Evolutionary conservation across 2,113 vertebrate genomes (phyloP).

Genomic region (Aegithalos caudatus): DNA sequence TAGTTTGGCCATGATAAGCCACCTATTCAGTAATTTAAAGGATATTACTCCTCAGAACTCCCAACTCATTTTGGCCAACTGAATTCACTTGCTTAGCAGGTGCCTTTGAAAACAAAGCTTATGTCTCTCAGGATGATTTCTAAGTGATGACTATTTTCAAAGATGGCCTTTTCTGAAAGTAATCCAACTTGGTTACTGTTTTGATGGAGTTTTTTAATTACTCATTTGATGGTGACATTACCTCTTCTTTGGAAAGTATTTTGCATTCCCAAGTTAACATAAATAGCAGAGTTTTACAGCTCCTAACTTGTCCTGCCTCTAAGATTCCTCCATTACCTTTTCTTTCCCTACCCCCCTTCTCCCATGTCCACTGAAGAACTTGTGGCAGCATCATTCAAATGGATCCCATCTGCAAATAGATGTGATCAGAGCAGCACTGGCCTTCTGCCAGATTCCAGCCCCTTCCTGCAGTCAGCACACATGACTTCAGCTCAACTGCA

Average conservation of each 20-base stretch:
- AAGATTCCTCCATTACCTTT: not conserved
- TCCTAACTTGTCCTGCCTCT: not conserved
- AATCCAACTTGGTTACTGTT: not conserved
- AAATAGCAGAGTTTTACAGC: not conserved
- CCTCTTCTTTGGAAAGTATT: not conserved
- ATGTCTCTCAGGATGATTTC: not conserved
- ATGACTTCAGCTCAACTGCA: constrained; percentile 68
- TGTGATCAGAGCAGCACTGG: constrained; percentile 54
- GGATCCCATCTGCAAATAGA: constrained; percentile 78
- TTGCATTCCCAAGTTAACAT: not conserved
- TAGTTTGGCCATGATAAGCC: not conserved
- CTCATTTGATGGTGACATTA: not conserved
- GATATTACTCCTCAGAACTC: not conserved
- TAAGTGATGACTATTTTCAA: not conserved
- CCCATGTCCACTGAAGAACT: not conserved
- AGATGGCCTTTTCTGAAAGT: not conserved
- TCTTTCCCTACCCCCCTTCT: not conserved
- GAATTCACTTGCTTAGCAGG: not conserved
- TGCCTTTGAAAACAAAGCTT: not conserved
- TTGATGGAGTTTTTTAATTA: not conserved
- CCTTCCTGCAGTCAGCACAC: constrained; percentile 70
- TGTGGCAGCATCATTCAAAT: constrained; percentile 65
- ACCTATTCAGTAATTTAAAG: not conserved
- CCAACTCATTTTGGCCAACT: not conserved
- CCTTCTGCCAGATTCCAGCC: constrained; percentile 73